These are phyloP conservation scores for Odontesthes bonariensis DNA, from an alignment of 2,113 vertebrate genomes.

Conservation along the genomic window DNA sequence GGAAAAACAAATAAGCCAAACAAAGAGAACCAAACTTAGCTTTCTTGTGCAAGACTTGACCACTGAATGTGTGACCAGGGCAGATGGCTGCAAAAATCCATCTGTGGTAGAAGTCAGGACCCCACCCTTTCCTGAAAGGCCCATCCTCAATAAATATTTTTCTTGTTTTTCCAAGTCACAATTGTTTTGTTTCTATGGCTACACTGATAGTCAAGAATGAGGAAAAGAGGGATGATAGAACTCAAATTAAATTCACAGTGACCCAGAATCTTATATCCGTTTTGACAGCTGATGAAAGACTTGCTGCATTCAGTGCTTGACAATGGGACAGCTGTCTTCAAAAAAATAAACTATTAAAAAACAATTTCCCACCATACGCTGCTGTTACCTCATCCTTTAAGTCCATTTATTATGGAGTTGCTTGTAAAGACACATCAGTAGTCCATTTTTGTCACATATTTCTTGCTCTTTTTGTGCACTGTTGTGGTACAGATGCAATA, in stretches of 20 bases:
- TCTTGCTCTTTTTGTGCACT: too few relatives aligned
- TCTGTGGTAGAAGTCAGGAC: background rate
- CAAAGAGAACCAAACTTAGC: background rate
- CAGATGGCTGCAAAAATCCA: too few relatives aligned
- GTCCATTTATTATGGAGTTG: too few relatives aligned
- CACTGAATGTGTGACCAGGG: background rate
- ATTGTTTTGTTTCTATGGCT: background rate
- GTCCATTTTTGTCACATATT: too few relatives aligned
- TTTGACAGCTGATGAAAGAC: background rate
- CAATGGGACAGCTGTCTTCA: too few relatives aligned
- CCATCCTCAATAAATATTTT: background rate
- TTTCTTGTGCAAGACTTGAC: background rate
- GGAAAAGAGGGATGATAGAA: background rate
- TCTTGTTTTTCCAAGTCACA: background rate
- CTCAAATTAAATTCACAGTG: conserved; percentile 2
- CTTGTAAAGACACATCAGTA: too few relatives aligned
- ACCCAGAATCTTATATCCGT: background rate
- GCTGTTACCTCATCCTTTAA: too few relatives aligned
- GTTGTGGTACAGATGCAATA: too few relatives aligned
- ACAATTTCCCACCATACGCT: too few relatives aligned
- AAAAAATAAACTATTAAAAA: too few relatives aligned
- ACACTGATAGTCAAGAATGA: background rate
- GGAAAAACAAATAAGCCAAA: background rate
- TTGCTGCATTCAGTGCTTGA: too few relatives aligned
- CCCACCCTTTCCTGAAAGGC: background rate